Evolutionary conservation across 2,888 invertebrate species (phyloP).

Genomic region (Pocota personata): DNA sequence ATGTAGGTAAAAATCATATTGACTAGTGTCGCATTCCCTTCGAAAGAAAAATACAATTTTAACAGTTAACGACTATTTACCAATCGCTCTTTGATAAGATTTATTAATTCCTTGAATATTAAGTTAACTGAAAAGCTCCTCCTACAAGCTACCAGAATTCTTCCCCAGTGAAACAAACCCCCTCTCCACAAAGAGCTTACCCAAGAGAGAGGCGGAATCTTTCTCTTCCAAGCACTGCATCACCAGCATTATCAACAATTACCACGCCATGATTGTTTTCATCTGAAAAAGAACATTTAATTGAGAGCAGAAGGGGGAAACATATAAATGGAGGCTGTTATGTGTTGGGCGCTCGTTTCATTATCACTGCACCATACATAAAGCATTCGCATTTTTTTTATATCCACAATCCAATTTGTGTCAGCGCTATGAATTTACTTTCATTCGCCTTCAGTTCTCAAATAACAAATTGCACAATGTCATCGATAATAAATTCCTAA

Average conservation of each 20-base stretch:
- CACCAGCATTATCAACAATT: not conserved
- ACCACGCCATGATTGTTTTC: not conserved
- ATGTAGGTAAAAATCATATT: too few relatives aligned
- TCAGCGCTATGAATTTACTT: not conserved
- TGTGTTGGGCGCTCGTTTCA: constrained; percentile 7
- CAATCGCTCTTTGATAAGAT: too few relatives aligned
- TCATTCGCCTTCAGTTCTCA: not conserved
- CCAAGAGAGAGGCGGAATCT: not conserved
- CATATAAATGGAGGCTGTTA: constrained; percentile 8
- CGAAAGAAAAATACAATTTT: too few relatives aligned
- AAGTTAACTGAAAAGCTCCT: too few relatives aligned
- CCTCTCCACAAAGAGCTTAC: not conserved
- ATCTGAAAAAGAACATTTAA: constrained; percentile 11
- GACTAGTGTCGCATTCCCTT: too few relatives aligned
- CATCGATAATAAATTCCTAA: constrained; percentile 57
- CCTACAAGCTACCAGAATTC: too few relatives aligned
- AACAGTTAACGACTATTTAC: too few relatives aligned
- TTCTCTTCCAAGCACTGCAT: not conserved
- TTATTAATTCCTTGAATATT: too few relatives aligned
- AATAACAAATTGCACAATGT: constrained; percentile 46
- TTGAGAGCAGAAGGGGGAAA: not conserved
- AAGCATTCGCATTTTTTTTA: constrained; percentile 27
- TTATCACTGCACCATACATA: constrained; percentile 39
- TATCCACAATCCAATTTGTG: not conserved
- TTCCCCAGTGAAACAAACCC: too few relatives aligned